phyloP scores from a whole-genome alignment of 2,113 vertebrate genomes.

The Misgurnus anguillicaudatus region DNA sequence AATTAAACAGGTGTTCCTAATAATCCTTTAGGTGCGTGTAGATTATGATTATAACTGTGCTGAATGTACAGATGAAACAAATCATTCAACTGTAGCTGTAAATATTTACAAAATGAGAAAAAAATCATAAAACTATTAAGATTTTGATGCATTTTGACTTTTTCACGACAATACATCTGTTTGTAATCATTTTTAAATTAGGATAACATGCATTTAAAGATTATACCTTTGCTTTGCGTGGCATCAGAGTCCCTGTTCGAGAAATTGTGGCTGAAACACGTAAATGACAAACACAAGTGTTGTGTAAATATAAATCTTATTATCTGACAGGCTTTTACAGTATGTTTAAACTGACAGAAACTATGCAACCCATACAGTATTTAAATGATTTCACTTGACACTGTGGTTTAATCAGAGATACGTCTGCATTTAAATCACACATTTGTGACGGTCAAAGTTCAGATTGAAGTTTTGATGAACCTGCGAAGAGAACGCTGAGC shows the following conservation, averaged over 20 bases:
- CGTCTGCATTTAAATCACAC: neutral
- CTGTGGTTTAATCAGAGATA: neutral
- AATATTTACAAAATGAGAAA: too few relatives aligned
- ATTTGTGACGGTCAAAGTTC: neutral
- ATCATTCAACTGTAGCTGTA: too few relatives aligned
- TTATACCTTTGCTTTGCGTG: constrained; percentile 73
- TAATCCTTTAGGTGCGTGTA: too few relatives aligned
- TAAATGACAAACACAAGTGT: neutral
- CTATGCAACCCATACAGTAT: neutral
- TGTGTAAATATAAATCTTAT: too few relatives aligned
- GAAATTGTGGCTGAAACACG: constrained; percentile 72
- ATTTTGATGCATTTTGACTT: too few relatives aligned
- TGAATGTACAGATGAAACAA: too few relatives aligned
- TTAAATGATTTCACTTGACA: neutral
- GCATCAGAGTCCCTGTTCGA: constrained; percentile 76
- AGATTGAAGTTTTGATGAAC: constrained; percentile 29
- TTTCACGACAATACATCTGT: too few relatives aligned
- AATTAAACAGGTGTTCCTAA: too few relatives aligned
- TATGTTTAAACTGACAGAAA: neutral
- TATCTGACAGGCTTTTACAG: neutral
- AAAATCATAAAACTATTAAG: too few relatives aligned
- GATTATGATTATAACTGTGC: too few relatives aligned
- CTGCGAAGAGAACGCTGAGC: constrained; percentile 75
- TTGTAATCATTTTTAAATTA: neutral
- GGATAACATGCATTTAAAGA: too few relatives aligned